Evolutionary conservation across 2,888 invertebrate genomes (phyloP).

Genomic region (Sesamia inferens): DNA sequence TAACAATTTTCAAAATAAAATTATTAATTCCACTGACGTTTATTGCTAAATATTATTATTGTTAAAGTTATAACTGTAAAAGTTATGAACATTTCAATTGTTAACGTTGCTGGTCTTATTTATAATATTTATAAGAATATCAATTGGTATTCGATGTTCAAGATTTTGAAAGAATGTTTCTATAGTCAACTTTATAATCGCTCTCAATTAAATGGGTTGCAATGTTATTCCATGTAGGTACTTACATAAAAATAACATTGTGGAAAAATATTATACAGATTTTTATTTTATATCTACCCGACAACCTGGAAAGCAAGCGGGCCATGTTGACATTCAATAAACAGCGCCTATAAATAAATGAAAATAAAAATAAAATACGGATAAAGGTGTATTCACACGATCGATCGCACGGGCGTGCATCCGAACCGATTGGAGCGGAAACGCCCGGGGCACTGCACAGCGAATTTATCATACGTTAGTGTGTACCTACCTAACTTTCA

Average conservation of each 20-base stretch:
- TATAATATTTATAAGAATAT: too few species aligned
- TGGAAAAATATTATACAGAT: slow-evolving; percentile 5
- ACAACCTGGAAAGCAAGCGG: slow-evolving; percentile 45
- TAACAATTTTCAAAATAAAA: slow-evolving; percentile 44
- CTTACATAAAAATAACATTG: slow-evolving; percentile 10
- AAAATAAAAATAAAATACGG: slow-evolving; percentile 76
- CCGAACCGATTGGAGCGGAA: slow-evolving; percentile 85
- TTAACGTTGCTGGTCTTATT: background rate
- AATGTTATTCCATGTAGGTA: background rate
- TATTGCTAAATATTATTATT: slow-evolving; percentile 42
- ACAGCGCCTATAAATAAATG: slow-evolving; percentile 68
- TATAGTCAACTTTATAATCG: background rate
- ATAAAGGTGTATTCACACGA: slow-evolving; percentile 85
- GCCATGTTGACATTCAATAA: slow-evolving; percentile 58
- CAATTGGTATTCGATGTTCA: background rate
- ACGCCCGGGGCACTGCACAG: slow-evolving; percentile 81
- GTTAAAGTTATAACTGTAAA: background rate
- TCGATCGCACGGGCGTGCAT: slow-evolving; percentile 82
- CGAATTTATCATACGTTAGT: slow-evolving; percentile 83
- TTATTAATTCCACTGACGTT: slow-evolving; percentile 29
- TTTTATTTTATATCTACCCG: slow-evolving; percentile 38
- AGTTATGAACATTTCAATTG: slow-evolving; percentile 20
- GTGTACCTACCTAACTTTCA: slow-evolving; percentile 75
- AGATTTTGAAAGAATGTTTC: background rate
- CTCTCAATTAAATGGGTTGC: background rate